Conservation (phyloP, 2,797 vertebrate species). For the Ctenosaura bakeri region DNA sequence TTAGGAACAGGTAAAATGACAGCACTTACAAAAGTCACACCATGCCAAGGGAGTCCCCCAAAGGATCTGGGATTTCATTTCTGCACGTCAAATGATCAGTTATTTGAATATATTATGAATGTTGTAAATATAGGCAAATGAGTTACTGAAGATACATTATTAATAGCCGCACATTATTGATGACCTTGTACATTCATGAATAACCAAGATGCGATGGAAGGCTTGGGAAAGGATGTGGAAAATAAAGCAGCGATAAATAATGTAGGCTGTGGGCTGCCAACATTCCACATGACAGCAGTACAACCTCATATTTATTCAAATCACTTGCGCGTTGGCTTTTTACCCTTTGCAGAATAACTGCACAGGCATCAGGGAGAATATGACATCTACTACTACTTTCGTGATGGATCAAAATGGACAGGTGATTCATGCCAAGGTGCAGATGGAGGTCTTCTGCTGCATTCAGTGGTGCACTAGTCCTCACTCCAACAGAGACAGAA, state of each 20-base stretch:
- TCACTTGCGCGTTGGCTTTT: constrained; percentile 52
- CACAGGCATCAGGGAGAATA: constrained; percentile 42
- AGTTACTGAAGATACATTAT: constrained; percentile 75
- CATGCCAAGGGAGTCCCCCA: neutral
- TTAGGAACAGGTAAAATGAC: constrained; percentile 56
- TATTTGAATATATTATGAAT: constrained; percentile 73
- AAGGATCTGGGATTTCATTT: constrained; percentile 58
- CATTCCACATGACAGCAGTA: constrained; percentile 56
- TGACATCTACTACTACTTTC: constrained; percentile 50
- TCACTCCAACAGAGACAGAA: no score
- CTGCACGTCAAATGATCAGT: constrained; percentile 58
- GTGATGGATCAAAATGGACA: constrained; percentile 47
- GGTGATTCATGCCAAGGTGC: constrained; percentile 4
- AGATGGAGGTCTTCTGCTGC: neutral
- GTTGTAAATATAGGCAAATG: constrained; percentile 70
- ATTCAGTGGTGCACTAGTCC: no score
- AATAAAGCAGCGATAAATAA: constrained; percentile 75
- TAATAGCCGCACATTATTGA: constrained; percentile 76
- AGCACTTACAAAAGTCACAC: neutral
- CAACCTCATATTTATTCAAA: constrained; percentile 75
- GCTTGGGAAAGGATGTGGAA: constrained; percentile 68
- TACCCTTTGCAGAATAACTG: constrained; percentile 58
- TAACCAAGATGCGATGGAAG: constrained; percentile 57
- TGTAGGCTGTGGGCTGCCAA: constrained; percentile 69
- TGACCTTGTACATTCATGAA: constrained; percentile 73